These are phyloP conservation scores for Drosophila colorata DNA, from an alignment of 2,888 invertebrate species.

Conservation along the genomic window DNA sequence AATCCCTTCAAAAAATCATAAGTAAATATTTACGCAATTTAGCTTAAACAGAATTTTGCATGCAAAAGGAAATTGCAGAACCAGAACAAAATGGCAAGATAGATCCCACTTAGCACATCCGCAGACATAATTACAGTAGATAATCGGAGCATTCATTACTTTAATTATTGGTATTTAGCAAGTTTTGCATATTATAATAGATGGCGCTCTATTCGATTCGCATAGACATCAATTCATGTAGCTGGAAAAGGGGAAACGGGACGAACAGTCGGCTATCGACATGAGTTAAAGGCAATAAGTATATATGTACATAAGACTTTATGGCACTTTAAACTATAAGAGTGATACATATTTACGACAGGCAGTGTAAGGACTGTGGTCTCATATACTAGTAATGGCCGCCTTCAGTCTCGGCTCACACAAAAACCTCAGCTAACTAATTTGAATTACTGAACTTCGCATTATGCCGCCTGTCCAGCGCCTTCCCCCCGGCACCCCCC, in stretches of 20 bases:
- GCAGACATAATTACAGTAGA: constrained; percentile 72
- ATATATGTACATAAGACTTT: not conserved
- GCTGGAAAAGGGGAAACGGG: not conserved
- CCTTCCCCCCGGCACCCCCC: not conserved
- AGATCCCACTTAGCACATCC: constrained; percentile 50
- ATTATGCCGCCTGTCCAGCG: constrained; percentile 30
- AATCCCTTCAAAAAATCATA: not conserved
- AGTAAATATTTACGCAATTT: not conserved
- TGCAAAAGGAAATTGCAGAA: not conserved
- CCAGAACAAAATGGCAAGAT: not conserved
- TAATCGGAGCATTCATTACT: constrained; percentile 79
- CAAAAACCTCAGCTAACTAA: constrained; percentile 60
- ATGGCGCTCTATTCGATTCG: constrained; percentile 63
- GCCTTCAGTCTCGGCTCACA: constrained; percentile 9
- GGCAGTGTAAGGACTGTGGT: constrained; percentile 15
- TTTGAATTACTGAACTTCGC: constrained; percentile 75
- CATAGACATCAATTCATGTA: constrained; percentile 68
- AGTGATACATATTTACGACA: constrained; percentile 29
- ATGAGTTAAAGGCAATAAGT: constrained; percentile 9
- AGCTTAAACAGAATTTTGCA: constrained; percentile 2
- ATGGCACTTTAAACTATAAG: constrained; percentile 34
- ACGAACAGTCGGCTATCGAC: not conserved
- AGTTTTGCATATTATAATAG: constrained; percentile 79
- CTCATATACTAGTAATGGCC: constrained; percentile 13
- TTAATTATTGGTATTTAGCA: constrained; percentile 80